phyloP scores from a whole-genome alignment of 1,140 invertebrate species.

The Sipha flava region DNA sequence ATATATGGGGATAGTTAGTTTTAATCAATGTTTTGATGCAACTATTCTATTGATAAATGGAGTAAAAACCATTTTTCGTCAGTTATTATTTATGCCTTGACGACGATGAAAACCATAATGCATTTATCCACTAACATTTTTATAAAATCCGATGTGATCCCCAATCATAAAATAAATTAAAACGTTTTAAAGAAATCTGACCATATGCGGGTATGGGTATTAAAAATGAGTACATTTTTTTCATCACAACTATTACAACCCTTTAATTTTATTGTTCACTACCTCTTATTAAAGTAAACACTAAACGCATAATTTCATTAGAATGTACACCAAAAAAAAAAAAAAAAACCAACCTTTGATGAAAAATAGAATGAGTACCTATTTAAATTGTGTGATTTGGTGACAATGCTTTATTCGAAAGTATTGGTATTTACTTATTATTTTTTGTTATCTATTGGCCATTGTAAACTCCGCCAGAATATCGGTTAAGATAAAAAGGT shows the following conservation, averaged over 20 bases:
- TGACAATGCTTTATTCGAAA: too few species aligned
- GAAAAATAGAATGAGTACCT: too few species aligned
- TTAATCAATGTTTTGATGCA: too few species aligned
- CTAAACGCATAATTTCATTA: not conserved
- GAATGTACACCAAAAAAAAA: too few species aligned
- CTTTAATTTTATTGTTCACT: not conserved
- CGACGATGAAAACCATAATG: not conserved
- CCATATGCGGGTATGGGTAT: not conserved
- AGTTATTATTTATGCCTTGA: constrained; percentile 8
- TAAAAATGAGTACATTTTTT: not conserved
- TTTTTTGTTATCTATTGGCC: too few species aligned
- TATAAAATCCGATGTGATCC: not conserved
- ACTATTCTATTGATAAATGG: too few species aligned
- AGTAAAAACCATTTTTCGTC: not conserved
- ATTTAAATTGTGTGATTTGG: too few species aligned
- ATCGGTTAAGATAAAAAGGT: too few species aligned
- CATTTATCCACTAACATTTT: not conserved
- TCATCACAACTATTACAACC: not conserved
- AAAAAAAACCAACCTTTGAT: too few species aligned
- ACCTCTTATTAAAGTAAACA: not conserved
- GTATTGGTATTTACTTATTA: too few species aligned
- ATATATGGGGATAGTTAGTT: too few species aligned
- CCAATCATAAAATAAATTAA: not conserved
- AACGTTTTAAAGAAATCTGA: not conserved
- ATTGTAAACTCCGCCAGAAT: too few species aligned